Conservation (phyloP, 2,888 invertebrate species). For the Isotomurus palustris region DNA sequence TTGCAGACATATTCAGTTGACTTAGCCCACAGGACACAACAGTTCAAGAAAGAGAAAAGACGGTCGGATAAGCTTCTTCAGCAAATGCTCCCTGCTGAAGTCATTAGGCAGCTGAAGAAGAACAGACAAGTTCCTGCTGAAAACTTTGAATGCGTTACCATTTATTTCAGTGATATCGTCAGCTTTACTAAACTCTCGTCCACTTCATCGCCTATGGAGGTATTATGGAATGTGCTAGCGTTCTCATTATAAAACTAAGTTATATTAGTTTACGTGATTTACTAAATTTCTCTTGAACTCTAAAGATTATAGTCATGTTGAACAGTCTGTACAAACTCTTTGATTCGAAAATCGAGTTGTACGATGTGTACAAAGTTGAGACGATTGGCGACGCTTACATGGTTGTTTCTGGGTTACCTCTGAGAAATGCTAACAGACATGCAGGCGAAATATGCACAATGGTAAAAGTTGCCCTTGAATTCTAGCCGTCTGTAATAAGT, state of each 20-base stretch:
- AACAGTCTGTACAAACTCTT: slow-evolving; percentile 70
- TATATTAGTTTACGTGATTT: too few species aligned
- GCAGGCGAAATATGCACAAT: slow-evolving; percentile 61
- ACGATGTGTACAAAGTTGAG: slow-evolving; percentile 70
- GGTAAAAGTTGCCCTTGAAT: slow-evolving; percentile 46
- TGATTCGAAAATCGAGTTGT: slow-evolving; percentile 64
- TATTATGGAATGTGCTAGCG: slow-evolving; percentile 37
- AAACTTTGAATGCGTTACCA: slow-evolving; percentile 63
- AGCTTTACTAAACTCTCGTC: slow-evolving; percentile 90
- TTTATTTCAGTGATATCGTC: slow-evolving; percentile 75
- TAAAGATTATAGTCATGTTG: slow-evolving; percentile 58
- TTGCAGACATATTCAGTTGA: slow-evolving; percentile 46
- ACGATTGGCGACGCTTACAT: slow-evolving; percentile 61
- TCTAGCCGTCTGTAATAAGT: background rate
- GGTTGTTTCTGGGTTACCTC: slow-evolving; percentile 52
- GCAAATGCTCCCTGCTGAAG: slow-evolving; percentile 59
- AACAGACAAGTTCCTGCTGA: slow-evolving; percentile 58
- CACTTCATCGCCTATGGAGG: slow-evolving; percentile 60
- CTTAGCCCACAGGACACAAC: slow-evolving; percentile 52
- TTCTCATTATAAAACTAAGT: background rate
- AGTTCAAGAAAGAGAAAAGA: slow-evolving; percentile 56
- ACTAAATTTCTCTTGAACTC: background rate
- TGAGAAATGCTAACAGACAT: slow-evolving; percentile 54
- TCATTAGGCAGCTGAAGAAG: slow-evolving; percentile 56
- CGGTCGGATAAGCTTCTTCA: slow-evolving; percentile 58